Conservation (phyloP, 2,888 invertebrate species). For the Cryptops parisi region DNA sequence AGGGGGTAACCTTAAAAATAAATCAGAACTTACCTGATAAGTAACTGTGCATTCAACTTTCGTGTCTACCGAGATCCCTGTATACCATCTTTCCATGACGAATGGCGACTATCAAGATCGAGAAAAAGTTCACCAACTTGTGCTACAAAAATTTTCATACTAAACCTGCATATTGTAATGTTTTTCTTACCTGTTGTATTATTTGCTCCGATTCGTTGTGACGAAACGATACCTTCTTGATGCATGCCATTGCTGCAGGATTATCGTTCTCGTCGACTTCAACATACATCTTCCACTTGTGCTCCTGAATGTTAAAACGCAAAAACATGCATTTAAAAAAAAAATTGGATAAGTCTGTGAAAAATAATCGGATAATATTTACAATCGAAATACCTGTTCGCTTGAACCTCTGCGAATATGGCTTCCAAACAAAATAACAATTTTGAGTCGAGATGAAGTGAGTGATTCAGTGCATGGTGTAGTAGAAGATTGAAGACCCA, state of each 20-base stretch:
- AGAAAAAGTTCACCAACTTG: neutral
- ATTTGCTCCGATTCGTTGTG: slow-evolving; percentile 24
- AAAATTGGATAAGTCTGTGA: neutral
- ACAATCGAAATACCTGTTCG: slow-evolving; percentile 11
- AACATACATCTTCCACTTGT: slow-evolving; percentile 34
- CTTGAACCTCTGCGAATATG: slow-evolving; percentile 26
- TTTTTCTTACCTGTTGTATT: slow-evolving; percentile 10
- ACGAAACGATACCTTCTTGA: slow-evolving; percentile 29
- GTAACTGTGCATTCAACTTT: slow-evolving; percentile 29
- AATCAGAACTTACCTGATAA: slow-evolving; percentile 26
- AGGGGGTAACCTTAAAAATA: neutral
- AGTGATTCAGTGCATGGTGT: too few species aligned
- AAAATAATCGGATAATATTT: neutral
- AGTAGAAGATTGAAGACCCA: too few species aligned
- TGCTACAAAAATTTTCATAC: neutral
- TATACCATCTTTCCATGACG: slow-evolving; percentile 32
- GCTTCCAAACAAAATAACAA: slow-evolving; percentile 29
- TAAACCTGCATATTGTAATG: neutral
- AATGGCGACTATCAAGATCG: slow-evolving; percentile 27
- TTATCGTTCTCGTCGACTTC: slow-evolving; percentile 27
- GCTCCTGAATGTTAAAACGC: slow-evolving; percentile 22
- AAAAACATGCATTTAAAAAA: neutral
- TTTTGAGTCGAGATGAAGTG: slow-evolving; percentile 18
- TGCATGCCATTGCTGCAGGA: slow-evolving; percentile 25
- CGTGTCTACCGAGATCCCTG: slow-evolving; percentile 25